Evolutionary conservation across 2,113 vertebrate species (phyloP).

Genomic region (Apteryx owenii): DNA sequence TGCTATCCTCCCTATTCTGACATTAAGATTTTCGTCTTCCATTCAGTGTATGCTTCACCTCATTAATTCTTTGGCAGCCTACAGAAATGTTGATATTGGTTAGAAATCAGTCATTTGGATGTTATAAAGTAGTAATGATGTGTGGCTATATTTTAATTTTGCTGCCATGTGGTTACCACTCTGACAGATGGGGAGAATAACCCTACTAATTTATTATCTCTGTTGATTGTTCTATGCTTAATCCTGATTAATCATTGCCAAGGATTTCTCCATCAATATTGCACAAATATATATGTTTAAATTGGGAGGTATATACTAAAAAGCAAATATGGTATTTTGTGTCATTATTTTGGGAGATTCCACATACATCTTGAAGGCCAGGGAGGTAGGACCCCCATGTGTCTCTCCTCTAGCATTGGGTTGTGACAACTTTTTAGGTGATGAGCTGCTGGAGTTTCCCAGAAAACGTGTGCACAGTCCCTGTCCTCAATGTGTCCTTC

Average conservation of each 20-base stretch:
- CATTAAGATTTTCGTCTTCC: neutral
- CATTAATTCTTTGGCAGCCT: neutral
- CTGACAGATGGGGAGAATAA: neutral
- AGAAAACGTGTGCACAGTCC: neutral
- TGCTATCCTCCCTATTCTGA: neutral
- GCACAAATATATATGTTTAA: neutral
- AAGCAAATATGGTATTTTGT: neutral
- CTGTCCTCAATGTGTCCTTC: neutral
- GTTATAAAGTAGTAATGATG: neutral
- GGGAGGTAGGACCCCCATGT: fast-evolving
- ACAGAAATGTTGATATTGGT: neutral
- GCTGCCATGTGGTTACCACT: neutral
- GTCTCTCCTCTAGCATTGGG: fast-evolving
- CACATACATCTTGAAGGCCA: neutral
- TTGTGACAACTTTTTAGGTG: neutral
- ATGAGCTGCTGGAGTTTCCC: neutral
- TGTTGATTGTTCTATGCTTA: neutral
- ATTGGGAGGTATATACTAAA: neutral
- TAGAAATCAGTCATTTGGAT: constrained; percentile 12
- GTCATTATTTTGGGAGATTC: neutral
- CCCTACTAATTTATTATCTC: neutral
- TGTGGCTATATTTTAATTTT: neutral
- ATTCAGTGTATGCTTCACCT: neutral
- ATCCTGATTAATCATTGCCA: neutral
- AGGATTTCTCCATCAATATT: neutral